These are phyloP conservation scores for Pachliopta kotzebuea DNA, from an alignment of 2,888 invertebrate species.

Conservation along the genomic window DNA sequence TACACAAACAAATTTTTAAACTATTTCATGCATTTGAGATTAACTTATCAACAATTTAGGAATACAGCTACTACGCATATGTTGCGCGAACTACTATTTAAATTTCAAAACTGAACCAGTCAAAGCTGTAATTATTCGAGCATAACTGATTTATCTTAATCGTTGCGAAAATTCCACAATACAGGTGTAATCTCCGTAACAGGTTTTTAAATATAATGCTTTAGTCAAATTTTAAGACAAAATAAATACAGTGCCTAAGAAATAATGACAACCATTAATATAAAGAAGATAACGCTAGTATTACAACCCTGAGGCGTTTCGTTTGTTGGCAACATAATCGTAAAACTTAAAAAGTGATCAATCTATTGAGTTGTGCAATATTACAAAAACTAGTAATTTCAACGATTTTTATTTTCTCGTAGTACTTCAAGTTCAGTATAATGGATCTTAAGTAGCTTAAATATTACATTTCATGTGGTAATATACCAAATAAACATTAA, in stretches of 20 bases:
- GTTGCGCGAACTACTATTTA: constrained; percentile 15
- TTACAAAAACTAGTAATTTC: constrained; percentile 67
- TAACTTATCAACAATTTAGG: background rate
- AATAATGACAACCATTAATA: constrained; percentile 64
- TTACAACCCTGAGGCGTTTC: constrained; percentile 60
- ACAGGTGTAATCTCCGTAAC: constrained; percentile 28
- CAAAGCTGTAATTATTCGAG: constrained; percentile 6
- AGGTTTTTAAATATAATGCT: constrained; percentile 31
- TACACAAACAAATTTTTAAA: background rate
- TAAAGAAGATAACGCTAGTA: constrained; percentile 50
- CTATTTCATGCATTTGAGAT: background rate
- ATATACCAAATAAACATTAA: too few relatives aligned
- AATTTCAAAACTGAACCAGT: constrained; percentile 13
- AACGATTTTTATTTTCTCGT: constrained; percentile 69
- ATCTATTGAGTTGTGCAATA: constrained; percentile 74
- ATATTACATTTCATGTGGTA: too few relatives aligned
- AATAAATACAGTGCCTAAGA: constrained; percentile 54
- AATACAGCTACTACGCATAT: constrained; percentile 4
- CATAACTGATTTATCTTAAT: constrained; percentile 19
- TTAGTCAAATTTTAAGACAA: constrained; percentile 35
- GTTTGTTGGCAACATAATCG: constrained; percentile 63
- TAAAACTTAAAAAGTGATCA: constrained; percentile 78
- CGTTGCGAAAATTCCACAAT: constrained; percentile 14
- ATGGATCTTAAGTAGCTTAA: background rate
- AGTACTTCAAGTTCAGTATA: background rate